These are phyloP conservation scores for Urocitellus parryii DNA, from an alignment of 2,113 vertebrate species.

Conservation along the genomic window DNA sequence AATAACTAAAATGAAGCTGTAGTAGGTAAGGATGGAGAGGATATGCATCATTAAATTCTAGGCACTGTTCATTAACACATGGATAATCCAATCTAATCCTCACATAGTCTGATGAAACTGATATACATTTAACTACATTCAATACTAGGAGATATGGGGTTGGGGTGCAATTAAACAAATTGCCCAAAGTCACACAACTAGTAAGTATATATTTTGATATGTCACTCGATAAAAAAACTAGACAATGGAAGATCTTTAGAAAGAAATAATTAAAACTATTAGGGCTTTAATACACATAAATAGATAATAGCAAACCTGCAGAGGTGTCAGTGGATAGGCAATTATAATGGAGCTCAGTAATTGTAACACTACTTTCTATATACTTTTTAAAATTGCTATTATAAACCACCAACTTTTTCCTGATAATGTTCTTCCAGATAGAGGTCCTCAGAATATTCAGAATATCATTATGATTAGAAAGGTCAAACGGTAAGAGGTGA, in stretches of 20 bases:
- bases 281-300: not conserved
- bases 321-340: not conserved
- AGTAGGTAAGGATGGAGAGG: not conserved
- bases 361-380: not conserved
- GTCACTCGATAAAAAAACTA: not conserved
- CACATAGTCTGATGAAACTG: not conserved
- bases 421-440: not conserved
- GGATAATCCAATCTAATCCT: not conserved
- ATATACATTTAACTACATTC: not conserved
- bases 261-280: not conserved
- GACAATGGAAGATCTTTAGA: not conserved
- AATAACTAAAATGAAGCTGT: rapidly evolving
- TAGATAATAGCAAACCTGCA: not conserved
- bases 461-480: slow-evolving; percentile 35
- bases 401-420: not conserved
- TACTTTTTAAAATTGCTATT: not conserved
- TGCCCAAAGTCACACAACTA: not conserved
- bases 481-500: slow-evolving; percentile 1
- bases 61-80: not conserved
- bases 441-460: slow-evolving; percentile 20
- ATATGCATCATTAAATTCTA: rapidly evolving
- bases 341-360: not conserved
- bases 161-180: not conserved
- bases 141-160: not conserved
- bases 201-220: not conserved